phyloP scores from a whole-genome alignment of 2,113 vertebrate species.

The Rafetus swinhoei region DNA sequence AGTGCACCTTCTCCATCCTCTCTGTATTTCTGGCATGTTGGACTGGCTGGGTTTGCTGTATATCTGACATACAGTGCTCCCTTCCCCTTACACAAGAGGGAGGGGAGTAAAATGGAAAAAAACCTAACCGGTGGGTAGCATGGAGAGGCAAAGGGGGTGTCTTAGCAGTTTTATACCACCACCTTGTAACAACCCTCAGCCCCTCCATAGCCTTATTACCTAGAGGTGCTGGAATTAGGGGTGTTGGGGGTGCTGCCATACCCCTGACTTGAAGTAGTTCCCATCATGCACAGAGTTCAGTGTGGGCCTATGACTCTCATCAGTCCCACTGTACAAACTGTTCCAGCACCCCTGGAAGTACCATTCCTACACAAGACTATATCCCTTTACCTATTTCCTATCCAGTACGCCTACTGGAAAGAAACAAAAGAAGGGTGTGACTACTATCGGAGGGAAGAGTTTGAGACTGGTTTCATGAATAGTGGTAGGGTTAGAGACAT shows the following conservation, averaged over 20 bases:
- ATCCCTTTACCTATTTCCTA: not conserved
- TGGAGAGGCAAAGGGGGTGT: not conserved
- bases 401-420: not conserved
- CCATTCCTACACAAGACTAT: not conserved
- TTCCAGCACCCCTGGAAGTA: no score
- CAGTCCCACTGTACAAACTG: no score
- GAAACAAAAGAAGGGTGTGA: not conserved
- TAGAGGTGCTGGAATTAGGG: no score
- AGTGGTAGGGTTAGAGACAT: not conserved
- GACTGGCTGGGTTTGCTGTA: not conserved
- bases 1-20: not conserved
- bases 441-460: not conserved
- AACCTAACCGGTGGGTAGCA: not conserved
- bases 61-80: rapidly evolving
- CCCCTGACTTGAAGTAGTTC: no score
- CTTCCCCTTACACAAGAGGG: not conserved
- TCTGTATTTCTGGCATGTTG: not conserved
- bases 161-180: not conserved
- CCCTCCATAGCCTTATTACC: not conserved
- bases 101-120: no score
- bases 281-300: no score
- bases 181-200: not conserved
- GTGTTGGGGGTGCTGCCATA: no score
- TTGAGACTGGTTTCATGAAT: not conserved
- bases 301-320: no score